Base-by-base conservation (phyloP, 1,140 invertebrate genomes). In the Platyura marginata region DNA sequence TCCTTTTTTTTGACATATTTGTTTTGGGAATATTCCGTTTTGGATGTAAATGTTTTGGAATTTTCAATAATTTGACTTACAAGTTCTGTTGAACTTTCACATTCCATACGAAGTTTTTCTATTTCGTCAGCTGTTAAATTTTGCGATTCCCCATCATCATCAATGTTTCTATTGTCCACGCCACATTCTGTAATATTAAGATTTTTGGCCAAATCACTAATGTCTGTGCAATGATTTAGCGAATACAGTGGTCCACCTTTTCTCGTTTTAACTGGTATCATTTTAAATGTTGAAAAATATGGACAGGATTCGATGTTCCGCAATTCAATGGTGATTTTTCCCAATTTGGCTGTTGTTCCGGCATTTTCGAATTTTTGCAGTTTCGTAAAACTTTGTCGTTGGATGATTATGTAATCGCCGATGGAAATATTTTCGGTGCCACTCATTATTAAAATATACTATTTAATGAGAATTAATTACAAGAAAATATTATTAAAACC, bases 1-100 rank as follows among this genome's bases (percentile, higher is more conserved):
- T 88, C 81, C 60, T 96, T 96, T 57, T 95, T 95, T 39, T 79
- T 82, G 6, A 96, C 70, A 59, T 95, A 96, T 59, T 96, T 96
- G 50, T 89, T 81, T 61, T 95, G 88, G 0, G 89, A 85, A 59
- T 80, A 95, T 52, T 84, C 84, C 1, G 90, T 95, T 69, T 93
- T 94, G 22, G 71, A 68, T 21, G 72, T 68, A 61, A 88, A 89
- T 9, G 87, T 89, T 45, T 75, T 79, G 34, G 89, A 95, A 57
- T 93, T 93, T 46, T 80, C 80, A 33, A 95, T 80, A 3, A 97
- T 65, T 36, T 79, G 78, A 44, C 75, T 80, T 23, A 96, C 77
- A 44, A 96, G 90, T 56, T 86, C 78, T 43, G 78, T 76, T 1
- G 85, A 81, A 43, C 74, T 78, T 16, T 74, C 65, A 18, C 83